A percentile compares a stretch with the other conserved stretches of the same genome.
Conservation (phyloP, 1,140 invertebrate genomes). For the Andricus grossulariae region DNA sequence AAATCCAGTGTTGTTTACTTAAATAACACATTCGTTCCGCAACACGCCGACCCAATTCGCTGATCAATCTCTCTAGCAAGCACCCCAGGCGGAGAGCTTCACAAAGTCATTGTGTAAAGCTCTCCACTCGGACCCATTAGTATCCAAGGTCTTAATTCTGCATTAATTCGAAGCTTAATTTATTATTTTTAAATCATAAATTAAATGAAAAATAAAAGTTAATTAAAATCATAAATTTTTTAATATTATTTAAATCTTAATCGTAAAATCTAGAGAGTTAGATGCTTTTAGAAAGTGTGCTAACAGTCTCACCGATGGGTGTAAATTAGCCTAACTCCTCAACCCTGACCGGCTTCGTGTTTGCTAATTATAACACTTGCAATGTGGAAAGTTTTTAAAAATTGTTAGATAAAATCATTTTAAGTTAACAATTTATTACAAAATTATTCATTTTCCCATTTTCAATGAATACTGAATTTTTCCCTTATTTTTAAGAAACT, state of each 20-base stretch:
- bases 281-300: constrained; percentile 5
- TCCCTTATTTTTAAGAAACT: too few species aligned
- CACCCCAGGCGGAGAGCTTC: too few species aligned
- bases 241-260: neutral
- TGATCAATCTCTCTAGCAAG: too few species aligned
- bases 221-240: too few species aligned
- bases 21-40: too few species aligned
- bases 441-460: neutral
- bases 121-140: too few species aligned
- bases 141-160: too few species aligned
- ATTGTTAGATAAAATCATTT: neutral
- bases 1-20: too few species aligned
- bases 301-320: neutral
- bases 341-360: constrained; percentile 11
- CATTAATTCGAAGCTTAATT: too few species aligned
- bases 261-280: neutral
- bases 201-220: neutral
- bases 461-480: neutral
- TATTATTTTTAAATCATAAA: neutral
- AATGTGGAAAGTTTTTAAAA: neutral
- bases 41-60: too few species aligned
- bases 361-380: neutral
- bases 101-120: too few species aligned
- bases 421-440: neutral
- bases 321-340: constrained; percentile 10